Base-by-base conservation (phyloP, 2,113 vertebrate species). In the Chloroceryle aenea region DNA sequence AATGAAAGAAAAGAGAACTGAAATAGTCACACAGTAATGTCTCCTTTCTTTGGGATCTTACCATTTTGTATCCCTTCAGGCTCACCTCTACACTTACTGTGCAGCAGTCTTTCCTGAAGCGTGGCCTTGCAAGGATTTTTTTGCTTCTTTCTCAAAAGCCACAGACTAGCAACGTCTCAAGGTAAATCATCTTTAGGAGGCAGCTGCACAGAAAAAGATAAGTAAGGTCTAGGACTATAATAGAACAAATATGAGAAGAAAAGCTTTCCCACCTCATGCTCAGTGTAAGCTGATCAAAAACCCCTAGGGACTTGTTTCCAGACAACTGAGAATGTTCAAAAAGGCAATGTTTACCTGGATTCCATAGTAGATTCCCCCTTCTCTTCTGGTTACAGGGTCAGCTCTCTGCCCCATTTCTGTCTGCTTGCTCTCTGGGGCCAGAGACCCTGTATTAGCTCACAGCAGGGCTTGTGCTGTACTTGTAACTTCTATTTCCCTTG, bases 281-380 rank as follows among this genome's bases (percentile, higher is more conserved):
- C 52, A 20, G 30, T 55, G 18, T 17, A 9, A 32, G 32, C 23
- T 83, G 47, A 36, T 52, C 18, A 77, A 64, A 90, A 73, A 13
- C 12, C 6, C 2, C 4, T 6, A 48, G n/a, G 19, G 12, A 23
- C 5, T 64, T 83, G 30, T 76, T 85, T 72, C n/a, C 71, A 87
- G 21, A 13, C n/a, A 69, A 40, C n/a, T 88, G 67, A 80, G 63
- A 80, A 23, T 25, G 4, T 22, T 17, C 38, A 14, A 38, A 82
- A 82, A 63, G 68, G 21, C 40, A 69, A 27, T 0, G 0, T 4
- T 80, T 53, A 15, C 23, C 36, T 62, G 45, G 26, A 4, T 63
- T 86, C 77, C 83, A 22, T 13, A 14, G 14, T 8, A 74, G 9
- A 26, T 87, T 59, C 22, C 8, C 7, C 11, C 8, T 73, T 68